Evolutionary conservation across 2,888 invertebrate species (phyloP).

Genomic region (Microctonus hyperodae): DNA sequence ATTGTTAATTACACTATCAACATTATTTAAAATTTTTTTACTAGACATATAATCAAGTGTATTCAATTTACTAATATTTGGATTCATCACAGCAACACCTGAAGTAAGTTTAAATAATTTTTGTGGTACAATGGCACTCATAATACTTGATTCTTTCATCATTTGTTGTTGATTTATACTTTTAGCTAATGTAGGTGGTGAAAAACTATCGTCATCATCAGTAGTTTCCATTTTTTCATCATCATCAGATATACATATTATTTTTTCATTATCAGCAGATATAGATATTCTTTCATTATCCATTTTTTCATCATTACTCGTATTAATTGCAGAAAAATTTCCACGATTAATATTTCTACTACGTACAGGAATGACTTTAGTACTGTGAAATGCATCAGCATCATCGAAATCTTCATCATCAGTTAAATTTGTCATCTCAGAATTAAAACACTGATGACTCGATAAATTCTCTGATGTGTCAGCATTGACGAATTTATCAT

Average conservation of each 20-base stretch:
- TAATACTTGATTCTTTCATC: not conserved
- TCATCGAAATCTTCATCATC: slow-evolving; percentile 1
- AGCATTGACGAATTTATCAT: not conserved
- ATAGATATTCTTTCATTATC: too few relatives aligned
- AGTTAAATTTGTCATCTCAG: not conserved
- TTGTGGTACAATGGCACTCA: not conserved
- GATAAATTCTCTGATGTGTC: not conserved
- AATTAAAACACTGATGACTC: too few relatives aligned
- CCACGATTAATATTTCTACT: not conserved
- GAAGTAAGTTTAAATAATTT: not conserved
- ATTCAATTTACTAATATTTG: not conserved
- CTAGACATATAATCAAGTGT: not conserved
- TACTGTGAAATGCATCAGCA: not conserved
- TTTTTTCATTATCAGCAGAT: too few relatives aligned
- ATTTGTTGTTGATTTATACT: not conserved
- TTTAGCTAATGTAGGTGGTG: not conserved
- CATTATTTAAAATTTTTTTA: not conserved
- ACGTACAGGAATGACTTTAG: not conserved
- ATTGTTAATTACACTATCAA: not conserved
- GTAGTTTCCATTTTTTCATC: not conserved
- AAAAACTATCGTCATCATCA: not conserved
- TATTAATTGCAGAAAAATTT: not conserved
- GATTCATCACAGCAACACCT: not conserved
- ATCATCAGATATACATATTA: too few relatives aligned
- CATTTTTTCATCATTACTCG: not conserved